Evolutionary conservation across 2,797 vertebrate species (phyloP).

Genomic region (Calcarius lapponicus): DNA sequence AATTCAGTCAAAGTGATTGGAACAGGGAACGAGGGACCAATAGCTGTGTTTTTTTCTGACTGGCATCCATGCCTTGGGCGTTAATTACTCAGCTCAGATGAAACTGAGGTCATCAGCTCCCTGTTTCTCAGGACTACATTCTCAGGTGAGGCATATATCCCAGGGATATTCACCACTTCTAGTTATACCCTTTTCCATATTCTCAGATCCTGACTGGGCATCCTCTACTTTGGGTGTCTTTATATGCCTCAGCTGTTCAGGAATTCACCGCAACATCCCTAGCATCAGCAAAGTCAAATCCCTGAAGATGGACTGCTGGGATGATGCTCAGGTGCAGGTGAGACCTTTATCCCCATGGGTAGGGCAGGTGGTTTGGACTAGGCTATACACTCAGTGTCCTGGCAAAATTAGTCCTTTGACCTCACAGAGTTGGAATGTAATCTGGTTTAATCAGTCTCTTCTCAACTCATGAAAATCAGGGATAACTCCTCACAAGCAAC

Average conservation of each 20-base stretch:
- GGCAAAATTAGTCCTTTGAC: neutral
- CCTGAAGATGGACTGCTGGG: slow-evolving; percentile 71
- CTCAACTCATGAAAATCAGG: neutral
- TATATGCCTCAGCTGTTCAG: slow-evolving; percentile 73
- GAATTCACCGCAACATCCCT: slow-evolving; percentile 72
- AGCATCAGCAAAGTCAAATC: slow-evolving; percentile 76
- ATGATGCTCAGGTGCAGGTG: slow-evolving; percentile 73
- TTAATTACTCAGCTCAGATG: neutral
- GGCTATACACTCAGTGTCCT: neutral
- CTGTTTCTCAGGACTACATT: neutral
- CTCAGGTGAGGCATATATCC: neutral
- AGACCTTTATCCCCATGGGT: neutral
- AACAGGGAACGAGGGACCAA: neutral
- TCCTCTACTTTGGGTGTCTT: slow-evolving; percentile 74
- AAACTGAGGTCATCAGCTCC: neutral
- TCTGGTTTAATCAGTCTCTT: neutral
- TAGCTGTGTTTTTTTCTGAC: neutral
- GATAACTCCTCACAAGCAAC: neutral
- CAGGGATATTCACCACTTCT: neutral
- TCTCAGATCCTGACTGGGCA: slow-evolving; percentile 74
- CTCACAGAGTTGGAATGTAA: neutral
- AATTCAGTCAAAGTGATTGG: neutral
- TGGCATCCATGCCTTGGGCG: neutral
- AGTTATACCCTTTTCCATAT: neutral
- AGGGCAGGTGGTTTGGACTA: neutral